Evolutionary conservation across 2,113 vertebrate species (phyloP).

Genomic region (Trachemys scripta): DNA sequence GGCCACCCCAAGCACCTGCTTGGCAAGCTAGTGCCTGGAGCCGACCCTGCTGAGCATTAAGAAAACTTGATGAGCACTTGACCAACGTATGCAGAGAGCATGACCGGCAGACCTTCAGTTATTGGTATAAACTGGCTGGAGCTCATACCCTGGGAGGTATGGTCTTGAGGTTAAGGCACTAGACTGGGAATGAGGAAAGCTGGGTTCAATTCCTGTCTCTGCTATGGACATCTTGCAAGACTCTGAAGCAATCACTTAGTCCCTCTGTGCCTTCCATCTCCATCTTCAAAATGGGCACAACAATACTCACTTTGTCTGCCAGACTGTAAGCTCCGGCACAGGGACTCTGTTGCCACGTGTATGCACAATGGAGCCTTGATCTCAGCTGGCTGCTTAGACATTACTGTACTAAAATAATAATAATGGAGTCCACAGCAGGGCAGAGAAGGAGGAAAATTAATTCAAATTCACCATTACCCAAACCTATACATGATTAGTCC

Average conservation of each 20-base stretch:
- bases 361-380: too few species aligned
- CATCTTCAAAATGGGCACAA: too few species aligned
- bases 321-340: background rate
- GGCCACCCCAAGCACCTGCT: too few species aligned
- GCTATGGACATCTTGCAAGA: background rate
- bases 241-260: too few species aligned
- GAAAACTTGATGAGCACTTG: background rate
- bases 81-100: background rate
- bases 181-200: background rate
- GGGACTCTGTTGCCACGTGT: background rate
- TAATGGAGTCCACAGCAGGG: background rate
- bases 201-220: background rate
- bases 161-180: background rate
- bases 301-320: too few species aligned
- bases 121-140: background rate
- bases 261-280: too few species aligned
- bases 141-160: background rate
- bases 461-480: background rate
- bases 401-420: background rate
- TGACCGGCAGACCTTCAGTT: background rate
- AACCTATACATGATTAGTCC: background rate
- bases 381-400: too few species aligned
- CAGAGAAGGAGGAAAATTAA: background rate
- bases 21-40: too few species aligned
- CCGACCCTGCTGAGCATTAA: background rate